Base-by-base conservation (phyloP, 2,888 invertebrate genomes). In the Opisthograptis luteolata region DNA sequence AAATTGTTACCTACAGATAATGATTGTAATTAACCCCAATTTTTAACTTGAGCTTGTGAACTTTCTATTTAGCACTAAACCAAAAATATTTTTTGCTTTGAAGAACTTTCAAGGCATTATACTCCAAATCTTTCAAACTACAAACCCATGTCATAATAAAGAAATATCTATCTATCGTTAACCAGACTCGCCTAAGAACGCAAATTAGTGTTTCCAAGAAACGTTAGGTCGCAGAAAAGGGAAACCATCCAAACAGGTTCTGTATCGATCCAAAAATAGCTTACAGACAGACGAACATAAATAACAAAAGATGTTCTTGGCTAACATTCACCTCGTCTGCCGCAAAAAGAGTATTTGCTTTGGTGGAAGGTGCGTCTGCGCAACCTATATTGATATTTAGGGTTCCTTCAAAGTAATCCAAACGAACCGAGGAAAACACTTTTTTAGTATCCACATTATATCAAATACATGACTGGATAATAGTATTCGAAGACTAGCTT, bases 331-430 rank as follows among this genome's bases (percentile, higher is more conserved):
- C 60, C 34, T 58, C 37, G 62, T 40, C 58, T 43, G 35, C 37
- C 52, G 46, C 44, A 47, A 64, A 70, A 62, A 68, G 69, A 62
- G 57, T 78, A 66, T 80, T 81, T 79, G 59, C 66, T 58, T 64
- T 66, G 51, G 53, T 37, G 31, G 22, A n/a, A n/a, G 45, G 48
- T 45, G 53, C 44, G 53, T 28, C 40, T 47, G 43, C 46, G 50
- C 36, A 25, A 35, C 27, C 41, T 31, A 15, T 4, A 14, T 39
- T 24, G 37, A 27, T 10, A 31, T 37, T 45, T 37, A 52, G 39
- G 36, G 28, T 34, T 37, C 27, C 24, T 7, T 43, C 35, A 42
- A 48, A 27, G 7, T 7, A 9, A 15, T n/a, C n/a, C 31, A 15
- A 31, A 2, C n/a, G 12, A 10, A 3, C n/a, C n/a, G n/a, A n/a